Base-by-base conservation (phyloP, 2,113 vertebrate genomes). In the Uria lomvia region DNA sequence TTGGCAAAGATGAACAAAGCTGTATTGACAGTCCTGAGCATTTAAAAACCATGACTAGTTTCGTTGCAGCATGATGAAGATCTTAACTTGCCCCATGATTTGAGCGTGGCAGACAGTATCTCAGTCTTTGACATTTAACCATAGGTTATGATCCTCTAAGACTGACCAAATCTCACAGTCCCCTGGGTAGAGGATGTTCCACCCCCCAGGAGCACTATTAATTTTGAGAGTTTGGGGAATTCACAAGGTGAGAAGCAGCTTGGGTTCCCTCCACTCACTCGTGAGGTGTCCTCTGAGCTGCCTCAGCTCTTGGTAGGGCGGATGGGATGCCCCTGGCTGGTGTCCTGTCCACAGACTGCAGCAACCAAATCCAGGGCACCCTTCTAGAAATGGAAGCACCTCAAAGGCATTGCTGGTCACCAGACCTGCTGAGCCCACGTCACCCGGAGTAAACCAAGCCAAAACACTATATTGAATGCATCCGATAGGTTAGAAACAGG, bases 301-400 rank as follows among this genome's bases (percentile, higher is more conserved):
- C 19, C n/a, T 74, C 78, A 34, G 65, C 65, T 47, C 49, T 47
- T 0, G 0, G 34, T 6, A 66, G 23, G 15, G 14, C 30, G 34
- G 16, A 15, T n/a, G 34, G 15, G 65, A 38, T 27, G 29, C 11
- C n/a, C n/a, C 17, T 43, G n/a, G 17, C 26, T 58, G 24, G 76
- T 11, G 16, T 43, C n/a, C 56, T 38, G n/a, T 18, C 38, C 55
- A 42, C 50, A n/a, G 30, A 27, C 24, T 34, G 16, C 53, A 74
- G 49, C 72, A 53, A 34, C 24, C 15, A 67, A 73, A 63, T 11
- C n/a, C 65, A 62, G 15, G 1, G 7, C 13, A 30, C 6, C 22
- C 47, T 38, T 55, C 67, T 7, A 59, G 52, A 63, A 56, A 58
- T 0, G 2, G 26, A 86, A 86, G 47, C 27, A 42, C 52, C 58